Evolutionary conservation across 2,888 invertebrate genomes (phyloP).

Genomic region (Augochlorella aurata): DNA sequence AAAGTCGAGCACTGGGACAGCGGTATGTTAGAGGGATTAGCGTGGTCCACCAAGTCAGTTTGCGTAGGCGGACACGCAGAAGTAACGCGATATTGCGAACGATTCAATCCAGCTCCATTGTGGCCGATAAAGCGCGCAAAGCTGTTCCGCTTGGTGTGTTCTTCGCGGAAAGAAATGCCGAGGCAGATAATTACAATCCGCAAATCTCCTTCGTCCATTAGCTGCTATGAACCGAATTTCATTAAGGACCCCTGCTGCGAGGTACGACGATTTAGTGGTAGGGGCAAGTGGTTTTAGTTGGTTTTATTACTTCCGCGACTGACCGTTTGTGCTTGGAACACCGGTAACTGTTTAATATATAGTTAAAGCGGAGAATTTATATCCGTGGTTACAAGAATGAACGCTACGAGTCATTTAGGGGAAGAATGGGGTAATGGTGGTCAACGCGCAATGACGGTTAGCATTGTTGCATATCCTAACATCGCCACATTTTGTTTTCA

Average conservation of each 20-base stretch:
- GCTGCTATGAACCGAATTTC: background rate
- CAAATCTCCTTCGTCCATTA: background rate
- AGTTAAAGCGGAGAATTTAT: too few relatives aligned
- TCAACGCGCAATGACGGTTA: too few relatives aligned
- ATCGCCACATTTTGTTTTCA: too few relatives aligned
- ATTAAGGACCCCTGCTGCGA: background rate
- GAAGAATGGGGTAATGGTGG: too few relatives aligned
- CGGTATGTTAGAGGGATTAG: slow-evolving; percentile 25
- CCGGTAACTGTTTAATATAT: too few relatives aligned
- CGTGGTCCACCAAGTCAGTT: background rate
- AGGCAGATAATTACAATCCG: slow-evolving; percentile 23
- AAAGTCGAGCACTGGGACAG: background rate
- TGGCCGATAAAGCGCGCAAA: slow-evolving; percentile 23
- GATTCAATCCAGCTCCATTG: slow-evolving; percentile 38
- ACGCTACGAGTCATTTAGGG: too few relatives aligned
- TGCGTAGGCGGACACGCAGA: background rate
- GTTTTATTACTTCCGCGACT: background rate
- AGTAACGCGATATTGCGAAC: slow-evolving; percentile 18
- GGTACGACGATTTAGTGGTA: background rate
- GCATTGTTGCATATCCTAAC: too few relatives aligned
- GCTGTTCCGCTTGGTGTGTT: background rate
- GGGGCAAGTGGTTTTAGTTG: background rate
- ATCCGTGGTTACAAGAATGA: too few relatives aligned
- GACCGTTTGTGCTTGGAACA: background rate
- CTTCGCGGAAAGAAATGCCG: slow-evolving; percentile 18